Percentiles rank a stretch among this genome's conserved stretches.
These are phyloP conservation scores for Ophion costatus DNA, from an alignment of 2,888 invertebrate genomes.

Conservation along the genomic window DNA sequence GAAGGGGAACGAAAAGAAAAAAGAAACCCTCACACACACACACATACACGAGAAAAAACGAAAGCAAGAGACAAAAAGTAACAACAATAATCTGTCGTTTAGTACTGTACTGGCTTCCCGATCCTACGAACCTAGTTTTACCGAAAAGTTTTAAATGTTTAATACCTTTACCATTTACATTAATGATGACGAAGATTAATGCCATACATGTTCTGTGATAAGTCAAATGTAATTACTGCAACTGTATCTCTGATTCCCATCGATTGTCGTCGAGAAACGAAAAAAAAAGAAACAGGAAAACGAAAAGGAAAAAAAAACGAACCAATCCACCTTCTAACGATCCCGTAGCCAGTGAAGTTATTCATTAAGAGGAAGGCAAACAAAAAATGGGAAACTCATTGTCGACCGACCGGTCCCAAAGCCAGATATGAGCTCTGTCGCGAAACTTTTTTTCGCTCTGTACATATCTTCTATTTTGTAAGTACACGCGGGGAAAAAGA, in stretches of 20 bases:
- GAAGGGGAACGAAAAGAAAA: constrained; percentile 21
- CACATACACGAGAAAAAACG: constrained; percentile 12
- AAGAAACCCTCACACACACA: constrained; percentile 2
- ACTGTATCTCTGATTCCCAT: constrained; percentile 78
- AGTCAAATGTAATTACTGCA: constrained; percentile 83
- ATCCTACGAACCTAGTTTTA: constrained; percentile 82
- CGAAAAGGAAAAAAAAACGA: constrained; percentile 22
- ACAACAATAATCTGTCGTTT: constrained; percentile 79
- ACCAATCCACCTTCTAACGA: constrained; percentile 71
- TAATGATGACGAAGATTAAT: constrained; percentile 82
- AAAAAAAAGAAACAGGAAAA: constrained; percentile 12
- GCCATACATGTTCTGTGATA: constrained; percentile 85
- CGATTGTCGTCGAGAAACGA: constrained; percentile 48
- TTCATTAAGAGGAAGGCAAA: constrained; percentile 70
- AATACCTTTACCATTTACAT: constrained; percentile 79
- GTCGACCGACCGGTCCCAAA: constrained; percentile 75
- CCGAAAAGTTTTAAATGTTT: constrained; percentile 77
- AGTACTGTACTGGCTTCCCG: constrained; percentile 83
- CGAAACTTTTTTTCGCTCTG: constrained; percentile 73
- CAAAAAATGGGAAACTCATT: constrained; percentile 3
- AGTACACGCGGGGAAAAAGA: constrained; percentile 68
- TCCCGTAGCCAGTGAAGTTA: constrained; percentile 80
- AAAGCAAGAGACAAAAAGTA: constrained; percentile 39
- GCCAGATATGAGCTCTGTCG: constrained; percentile 52
- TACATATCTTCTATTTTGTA: constrained; percentile 78